Evolutionary conservation across 2,113 vertebrate genomes (phyloP).

Genomic region (Sarotherodon lohbergeri): DNA sequence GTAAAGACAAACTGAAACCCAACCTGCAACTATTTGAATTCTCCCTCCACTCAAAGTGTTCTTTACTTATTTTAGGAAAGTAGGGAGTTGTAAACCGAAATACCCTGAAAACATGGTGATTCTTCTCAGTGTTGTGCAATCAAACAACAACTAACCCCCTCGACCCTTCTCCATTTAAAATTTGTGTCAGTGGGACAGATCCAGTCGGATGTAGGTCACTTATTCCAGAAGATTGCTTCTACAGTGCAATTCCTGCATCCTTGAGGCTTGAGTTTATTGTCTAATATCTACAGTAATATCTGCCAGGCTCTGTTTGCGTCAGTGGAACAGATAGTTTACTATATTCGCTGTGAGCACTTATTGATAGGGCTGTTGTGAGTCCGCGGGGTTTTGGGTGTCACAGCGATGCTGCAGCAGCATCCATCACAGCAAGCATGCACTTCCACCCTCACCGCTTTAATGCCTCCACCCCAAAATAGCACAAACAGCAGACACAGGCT

Average conservation of each 20-base stretch:
- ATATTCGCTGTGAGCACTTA: background rate
- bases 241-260: background rate
- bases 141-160: background rate
- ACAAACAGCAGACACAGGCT: background rate
- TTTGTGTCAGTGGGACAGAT: conserved; percentile 9
- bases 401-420: background rate
- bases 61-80: background rate
- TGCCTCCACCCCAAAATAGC: background rate
- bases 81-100: background rate
- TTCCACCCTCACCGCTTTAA: background rate
- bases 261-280: background rate
- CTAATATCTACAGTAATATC: background rate
- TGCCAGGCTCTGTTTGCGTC: background rate
- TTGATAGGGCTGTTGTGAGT: background rate
- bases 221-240: background rate
- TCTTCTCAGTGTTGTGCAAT: background rate
- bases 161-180: background rate
- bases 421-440: background rate
- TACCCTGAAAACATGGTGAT: background rate
- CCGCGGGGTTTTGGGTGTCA: background rate
- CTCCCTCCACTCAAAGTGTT: background rate
- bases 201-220: background rate
- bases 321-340: background rate
- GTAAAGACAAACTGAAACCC: background rate
- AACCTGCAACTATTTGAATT: background rate